Percentiles rank a stretch among this genome's conserved stretches.
These are phyloP conservation scores for Micrasema minimum DNA, from an alignment of 1,140 invertebrate genomes.

Conservation along the genomic window DNA sequence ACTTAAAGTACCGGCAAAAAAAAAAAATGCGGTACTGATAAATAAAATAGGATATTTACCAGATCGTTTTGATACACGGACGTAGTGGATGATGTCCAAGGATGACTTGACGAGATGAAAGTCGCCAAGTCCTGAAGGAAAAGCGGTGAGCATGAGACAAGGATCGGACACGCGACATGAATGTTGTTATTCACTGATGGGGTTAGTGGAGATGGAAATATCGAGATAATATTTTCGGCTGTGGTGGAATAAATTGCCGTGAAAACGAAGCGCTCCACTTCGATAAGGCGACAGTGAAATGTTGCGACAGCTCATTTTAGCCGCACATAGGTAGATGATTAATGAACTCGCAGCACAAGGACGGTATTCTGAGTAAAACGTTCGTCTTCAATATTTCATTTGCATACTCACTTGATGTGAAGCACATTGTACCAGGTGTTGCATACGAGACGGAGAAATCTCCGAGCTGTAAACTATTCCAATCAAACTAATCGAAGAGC, in stretches of 20 bases:
- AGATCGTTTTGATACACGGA: conserved; percentile 51
- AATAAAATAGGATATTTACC: conserved; percentile 49
- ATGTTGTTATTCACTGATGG: conserved; percentile 12
- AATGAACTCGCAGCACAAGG: conserved; percentile 22
- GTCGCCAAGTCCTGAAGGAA: conserved; percentile 53
- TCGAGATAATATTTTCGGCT: background rate
- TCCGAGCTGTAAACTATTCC: too few species aligned
- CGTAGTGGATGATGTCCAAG: conserved; percentile 47
- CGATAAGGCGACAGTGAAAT: conserved; percentile 21
- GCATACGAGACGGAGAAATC: background rate
- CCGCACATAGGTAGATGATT: conserved; percentile 26
- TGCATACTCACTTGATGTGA: conserved; percentile 29
- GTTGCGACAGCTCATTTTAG: conserved; percentile 33
- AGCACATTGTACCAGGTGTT: conserved; percentile 10
- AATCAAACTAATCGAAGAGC: too few species aligned
- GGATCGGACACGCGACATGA: conserved; percentile 36
- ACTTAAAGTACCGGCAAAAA: conserved; percentile 23
- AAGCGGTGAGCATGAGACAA: conserved; percentile 49
- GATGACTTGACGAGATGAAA: conserved; percentile 51
- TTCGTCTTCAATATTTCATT: conserved; percentile 24
- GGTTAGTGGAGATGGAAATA: conserved; percentile 1
- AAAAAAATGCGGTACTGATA: conserved; percentile 38
- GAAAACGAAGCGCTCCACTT: too few species aligned
- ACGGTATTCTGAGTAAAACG: conserved; percentile 3
- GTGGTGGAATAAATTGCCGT: background rate